Evolutionary conservation across 1,140 invertebrate genomes (phyloP).

Genomic region (Chrysomallon squamiferum): DNA sequence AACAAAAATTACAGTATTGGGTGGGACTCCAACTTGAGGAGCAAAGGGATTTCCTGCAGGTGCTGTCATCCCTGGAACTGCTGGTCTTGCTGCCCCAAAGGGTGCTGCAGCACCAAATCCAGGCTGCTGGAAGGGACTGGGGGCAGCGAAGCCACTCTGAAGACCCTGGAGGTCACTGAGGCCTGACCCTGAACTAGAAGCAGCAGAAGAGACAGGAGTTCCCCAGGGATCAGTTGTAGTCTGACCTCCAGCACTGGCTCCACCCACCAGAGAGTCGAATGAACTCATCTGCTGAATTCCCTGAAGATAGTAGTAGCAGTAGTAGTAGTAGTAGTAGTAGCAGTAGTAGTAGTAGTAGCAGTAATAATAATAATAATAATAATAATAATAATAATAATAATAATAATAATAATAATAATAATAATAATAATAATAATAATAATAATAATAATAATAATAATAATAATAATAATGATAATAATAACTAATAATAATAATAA

Average conservation of each 20-base stretch:
- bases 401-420: no score
- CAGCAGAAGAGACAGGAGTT: background rate
- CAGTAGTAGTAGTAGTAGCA: no score
- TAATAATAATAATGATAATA: no score
- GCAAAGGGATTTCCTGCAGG: constrained; percentile 13
- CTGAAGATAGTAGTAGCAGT: constrained; percentile 40
- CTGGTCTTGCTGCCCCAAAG: background rate
- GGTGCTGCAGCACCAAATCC: constrained; percentile 7
- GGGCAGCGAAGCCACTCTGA: constrained; percentile 7
- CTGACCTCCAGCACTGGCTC: constrained; percentile 17
- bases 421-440: no score
- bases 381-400: no score
- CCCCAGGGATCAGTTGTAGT: constrained; percentile 42
- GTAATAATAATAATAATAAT: no score
- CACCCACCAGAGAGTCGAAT: constrained; percentile 35
- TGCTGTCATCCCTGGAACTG: background rate
- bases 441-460: no score
- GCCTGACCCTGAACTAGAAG: constrained; percentile 4
- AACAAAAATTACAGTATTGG: no score
- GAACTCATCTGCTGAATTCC: constrained; percentile 61
- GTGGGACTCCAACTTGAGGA: no score
- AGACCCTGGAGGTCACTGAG: constrained; percentile 6
- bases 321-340: no score
- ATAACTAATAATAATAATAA: no score
- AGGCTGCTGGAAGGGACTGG: constrained; percentile 16